A percentile compares a stretch with the other conserved stretches of the same genome.
These are phyloP conservation scores for Cardinalis cardinalis DNA, from an alignment of 2,113 vertebrate genomes.

Conservation along the genomic window DNA sequence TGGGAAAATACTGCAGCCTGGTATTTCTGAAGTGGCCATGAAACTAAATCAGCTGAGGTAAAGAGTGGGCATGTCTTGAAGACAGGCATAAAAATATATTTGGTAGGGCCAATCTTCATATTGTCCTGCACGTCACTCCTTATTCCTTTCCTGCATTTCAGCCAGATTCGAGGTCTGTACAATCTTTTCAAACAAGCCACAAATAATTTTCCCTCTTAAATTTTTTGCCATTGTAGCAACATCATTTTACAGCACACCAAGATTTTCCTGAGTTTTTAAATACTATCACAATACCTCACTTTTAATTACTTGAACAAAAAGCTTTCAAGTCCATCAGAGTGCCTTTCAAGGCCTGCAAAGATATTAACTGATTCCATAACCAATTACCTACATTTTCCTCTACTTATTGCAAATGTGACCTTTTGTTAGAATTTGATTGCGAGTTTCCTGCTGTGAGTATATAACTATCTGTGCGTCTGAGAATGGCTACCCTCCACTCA, in stretches of 20 bases:
- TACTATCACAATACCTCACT: slow-evolving; percentile 72
- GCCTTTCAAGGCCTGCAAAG: slow-evolving; percentile 74
- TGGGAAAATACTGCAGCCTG: not conserved
- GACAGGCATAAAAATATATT: not conserved
- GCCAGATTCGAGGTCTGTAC: fast-evolving
- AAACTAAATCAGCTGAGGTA: not conserved
- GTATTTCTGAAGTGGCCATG: fast-evolving
- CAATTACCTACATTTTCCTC: slow-evolving; percentile 90
- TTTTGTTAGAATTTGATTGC: slow-evolving; percentile 91
- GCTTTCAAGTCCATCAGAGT: slow-evolving; percentile 82
- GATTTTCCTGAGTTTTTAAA: slow-evolving; percentile 29
- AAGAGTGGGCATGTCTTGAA: not conserved
- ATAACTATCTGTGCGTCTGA: slow-evolving; percentile 64
- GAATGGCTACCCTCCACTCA: slow-evolving; percentile 66
- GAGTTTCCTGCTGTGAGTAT: slow-evolving; percentile 79
- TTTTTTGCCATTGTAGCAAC: not conserved
- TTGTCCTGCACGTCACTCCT: not conserved
- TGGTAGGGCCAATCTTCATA: not conserved
- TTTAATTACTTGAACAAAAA: slow-evolving; percentile 89
- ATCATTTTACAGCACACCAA: not conserved
- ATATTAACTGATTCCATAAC: slow-evolving; percentile 83
- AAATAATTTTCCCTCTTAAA: not conserved
- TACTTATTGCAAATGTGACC: slow-evolving; percentile 99
- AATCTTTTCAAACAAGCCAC: not conserved
- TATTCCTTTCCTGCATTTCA: not conserved